Conservation (phyloP, 92 coral and sea anemone species). For the Parazoanthus atlanticus region DNA sequence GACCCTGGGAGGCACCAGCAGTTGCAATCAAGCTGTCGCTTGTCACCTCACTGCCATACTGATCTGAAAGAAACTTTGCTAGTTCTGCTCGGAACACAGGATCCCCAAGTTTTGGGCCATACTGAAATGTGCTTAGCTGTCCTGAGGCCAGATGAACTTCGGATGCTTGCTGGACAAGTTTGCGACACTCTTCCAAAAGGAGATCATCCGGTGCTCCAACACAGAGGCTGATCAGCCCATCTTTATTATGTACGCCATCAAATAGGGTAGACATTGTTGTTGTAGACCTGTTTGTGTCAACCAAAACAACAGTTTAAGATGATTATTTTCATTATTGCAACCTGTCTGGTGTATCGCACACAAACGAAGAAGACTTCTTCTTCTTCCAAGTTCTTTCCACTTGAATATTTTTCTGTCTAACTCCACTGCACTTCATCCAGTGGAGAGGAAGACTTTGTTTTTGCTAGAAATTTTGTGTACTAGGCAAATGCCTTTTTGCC, state of each 20-base stretch:
- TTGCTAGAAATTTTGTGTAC: no score
- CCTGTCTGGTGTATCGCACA: background rate
- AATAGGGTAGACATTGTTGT: conserved; percentile 57
- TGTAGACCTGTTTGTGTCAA: background rate
- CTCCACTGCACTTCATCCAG: no score
- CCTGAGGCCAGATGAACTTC: conserved; percentile 56
- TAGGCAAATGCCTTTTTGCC: no score
- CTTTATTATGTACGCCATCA: conserved; percentile 43
- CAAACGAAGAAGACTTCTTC: background rate
- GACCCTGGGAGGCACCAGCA: conserved; percentile 88
- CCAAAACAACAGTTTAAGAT: background rate
- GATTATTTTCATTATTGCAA: background rate
- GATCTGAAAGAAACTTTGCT: conserved; percentile 78
- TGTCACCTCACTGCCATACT: conserved; percentile 64
- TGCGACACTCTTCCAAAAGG: conserved; percentile 61
- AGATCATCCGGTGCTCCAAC: conserved; percentile 71
- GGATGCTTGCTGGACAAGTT: conserved; percentile 63
- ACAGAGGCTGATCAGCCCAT: conserved; percentile 47
- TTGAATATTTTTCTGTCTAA: no score
- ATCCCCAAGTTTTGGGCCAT: conserved; percentile 85
- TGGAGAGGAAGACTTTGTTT: no score
- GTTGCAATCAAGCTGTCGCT: conserved; percentile 69
- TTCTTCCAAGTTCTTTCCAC: no score
- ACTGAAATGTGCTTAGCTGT: conserved; percentile 63
- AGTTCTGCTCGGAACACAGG: conserved; percentile 57